Percentiles rank a stretch among this genome's conserved stretches.
These are phyloP conservation scores for Drosophila prostipennis DNA, from an alignment of 2,888 invertebrate genomes.

Conservation along the genomic window DNA sequence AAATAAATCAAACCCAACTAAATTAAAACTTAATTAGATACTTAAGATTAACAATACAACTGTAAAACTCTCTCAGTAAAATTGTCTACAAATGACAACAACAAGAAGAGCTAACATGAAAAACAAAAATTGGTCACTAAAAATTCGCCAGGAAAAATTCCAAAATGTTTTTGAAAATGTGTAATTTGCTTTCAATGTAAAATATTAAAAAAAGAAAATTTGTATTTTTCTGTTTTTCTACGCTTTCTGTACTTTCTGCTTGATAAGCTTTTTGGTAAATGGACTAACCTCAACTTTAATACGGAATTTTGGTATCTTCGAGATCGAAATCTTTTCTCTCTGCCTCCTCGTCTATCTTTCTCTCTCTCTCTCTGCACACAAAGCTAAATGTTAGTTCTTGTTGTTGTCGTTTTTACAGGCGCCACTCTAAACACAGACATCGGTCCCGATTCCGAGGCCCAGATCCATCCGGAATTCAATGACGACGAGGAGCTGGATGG, in stretches of 20 bases:
- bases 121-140: slow-evolving; percentile 35
- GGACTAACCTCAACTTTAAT: slow-evolving; percentile 60
- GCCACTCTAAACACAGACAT: slow-evolving; percentile 87
- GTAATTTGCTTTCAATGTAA: slow-evolving; percentile 26
- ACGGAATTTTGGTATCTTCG: slow-evolving; percentile 29
- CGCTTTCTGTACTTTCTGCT: slow-evolving; percentile 35
- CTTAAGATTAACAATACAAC: slow-evolving; percentile 34
- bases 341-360: slow-evolving; percentile 2
- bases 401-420: slow-evolving; percentile 88
- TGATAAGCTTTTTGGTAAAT: slow-evolving; percentile 53
- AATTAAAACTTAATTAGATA: neutral
- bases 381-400: slow-evolving; percentile 85
- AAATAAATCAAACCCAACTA: neutral
- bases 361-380: slow-evolving; percentile 47
- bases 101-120: slow-evolving; percentile 77
- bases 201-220: slow-evolving; percentile 5
- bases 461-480: slow-evolving; percentile 86
- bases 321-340: slow-evolving; percentile 24
- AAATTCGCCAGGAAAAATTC: slow-evolving; percentile 6
- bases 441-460: slow-evolving; percentile 87
- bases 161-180: slow-evolving; percentile 8
- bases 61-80: slow-evolving; percentile 40
- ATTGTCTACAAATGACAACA: slow-evolving; percentile 74
- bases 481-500: slow-evolving; percentile 85
- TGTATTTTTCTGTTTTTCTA: slow-evolving; percentile 16